phyloP scores from a whole-genome alignment of 2,113 vertebrate genomes.

The Syngnathus floridae region DNA sequence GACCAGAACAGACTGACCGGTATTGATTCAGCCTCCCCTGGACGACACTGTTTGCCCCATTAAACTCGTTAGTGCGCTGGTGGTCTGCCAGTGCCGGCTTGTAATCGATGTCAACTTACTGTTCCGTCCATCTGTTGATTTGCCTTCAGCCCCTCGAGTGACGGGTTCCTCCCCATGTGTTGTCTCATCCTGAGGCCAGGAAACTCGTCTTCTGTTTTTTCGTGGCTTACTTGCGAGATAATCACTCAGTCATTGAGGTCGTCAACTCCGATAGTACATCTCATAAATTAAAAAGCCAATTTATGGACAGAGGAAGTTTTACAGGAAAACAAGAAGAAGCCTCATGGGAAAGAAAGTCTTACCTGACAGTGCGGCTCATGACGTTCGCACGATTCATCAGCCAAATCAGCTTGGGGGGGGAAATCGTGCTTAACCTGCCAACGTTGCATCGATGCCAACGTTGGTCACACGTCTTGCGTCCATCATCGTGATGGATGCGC shows the following conservation, averaged over 20 bases:
- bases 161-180: constrained; percentile 24
- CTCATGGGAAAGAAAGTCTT: neutral
- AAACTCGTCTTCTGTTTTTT: neutral
- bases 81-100: constrained; percentile 17
- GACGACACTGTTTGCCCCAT: constrained; percentile 20
- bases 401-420: constrained; percentile 17
- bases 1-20: neutral
- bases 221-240: neutral
- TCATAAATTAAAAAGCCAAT: too few species aligned
- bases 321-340: neutral
- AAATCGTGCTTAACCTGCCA: neutral
- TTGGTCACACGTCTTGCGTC: constrained; percentile 15
- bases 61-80: constrained; percentile 35
- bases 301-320: too few species aligned
- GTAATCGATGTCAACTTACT: constrained; percentile 19
- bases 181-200: constrained; percentile 20
- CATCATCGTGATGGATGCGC: constrained; percentile 37
- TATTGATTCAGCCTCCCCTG: constrained; percentile 27
- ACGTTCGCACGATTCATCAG: constrained; percentile 17
- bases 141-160: constrained; percentile 29
- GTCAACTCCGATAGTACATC: too few species aligned
- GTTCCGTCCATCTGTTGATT: constrained; percentile 47
- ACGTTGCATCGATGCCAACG: constrained; percentile 6
- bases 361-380: constrained; percentile 10
- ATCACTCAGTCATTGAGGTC: neutral